Evolutionary conservation across 2,113 vertebrate species (phyloP), one percentile per base, ranked within the genome.

Genomic region (Onychostoma macrolepis): DNA sequence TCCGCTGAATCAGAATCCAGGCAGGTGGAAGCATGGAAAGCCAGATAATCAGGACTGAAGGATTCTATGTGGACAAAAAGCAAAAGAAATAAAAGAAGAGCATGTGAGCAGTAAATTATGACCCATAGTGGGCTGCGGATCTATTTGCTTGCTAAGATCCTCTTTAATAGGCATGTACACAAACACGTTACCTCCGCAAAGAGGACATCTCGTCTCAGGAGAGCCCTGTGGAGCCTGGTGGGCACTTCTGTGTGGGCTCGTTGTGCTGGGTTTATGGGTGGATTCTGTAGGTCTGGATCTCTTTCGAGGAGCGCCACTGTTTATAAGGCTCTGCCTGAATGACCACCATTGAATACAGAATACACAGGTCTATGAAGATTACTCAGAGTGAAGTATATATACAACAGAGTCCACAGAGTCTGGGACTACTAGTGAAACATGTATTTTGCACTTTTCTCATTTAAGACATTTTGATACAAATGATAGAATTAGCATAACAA

Each of bases 161-260:
- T 38, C 12, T 17, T 6, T n/a, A 80, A 76, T 75, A 12, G 15
- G 15, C 33, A 83, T 30, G 38, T 53, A 19, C n/a, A 72, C 38
- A 24, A 90, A 38, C 19, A 48, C 19, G 24, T 58, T 74, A 95
- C 94, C 95, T 90, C 93, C 89, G 90, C 95, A 96, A 69, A 96
- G 89, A 10, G 95, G 95, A 86, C 95, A 96, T 84, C 92, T 94
- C 56, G 84, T 13, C 8, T 91, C 90, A 0, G 7, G 85, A 43
- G 45, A 76, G 83, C 33, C 58, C 19, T 63, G 89, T 50, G 50
- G 33, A 19, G 41, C 10, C 38, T 33, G 43, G 19, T 33, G 43
- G 24, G 2, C 4, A 53, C 48, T 24, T 24, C 15, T 1, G 86
- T 79, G 0, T 72, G 26, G 4, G 85, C 12, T 21, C 2, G 36